These are phyloP conservation scores for Acanthosoma haemorrhoidale DNA, from an alignment of 2,888 invertebrate genomes.

Conservation along the genomic window DNA sequence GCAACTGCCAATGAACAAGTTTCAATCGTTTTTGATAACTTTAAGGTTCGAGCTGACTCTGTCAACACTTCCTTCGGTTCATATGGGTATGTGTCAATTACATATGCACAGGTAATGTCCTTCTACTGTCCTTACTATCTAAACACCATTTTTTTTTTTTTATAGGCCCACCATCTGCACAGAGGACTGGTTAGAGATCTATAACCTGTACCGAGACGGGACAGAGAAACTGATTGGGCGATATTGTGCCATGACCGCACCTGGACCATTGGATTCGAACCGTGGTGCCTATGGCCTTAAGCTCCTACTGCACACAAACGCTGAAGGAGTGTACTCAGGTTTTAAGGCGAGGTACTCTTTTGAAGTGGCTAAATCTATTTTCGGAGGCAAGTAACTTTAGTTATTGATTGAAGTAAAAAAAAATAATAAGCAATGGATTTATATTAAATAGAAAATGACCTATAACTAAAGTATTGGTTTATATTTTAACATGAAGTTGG, in stretches of 20 bases:
- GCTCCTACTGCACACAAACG: slow-evolving; percentile 82
- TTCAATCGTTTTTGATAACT: slow-evolving; percentile 84
- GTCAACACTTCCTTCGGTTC: slow-evolving; percentile 70
- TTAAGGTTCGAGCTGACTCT: slow-evolving; percentile 78
- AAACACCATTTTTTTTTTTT: not conserved
- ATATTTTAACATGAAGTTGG: too few relatives aligned
- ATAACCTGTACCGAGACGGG: slow-evolving; percentile 78
- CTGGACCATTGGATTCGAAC: slow-evolving; percentile 91
- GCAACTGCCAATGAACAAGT: slow-evolving; percentile 85
- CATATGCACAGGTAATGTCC: not conserved
- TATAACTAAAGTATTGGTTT: too few relatives aligned
- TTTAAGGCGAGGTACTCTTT: slow-evolving; percentile 95
- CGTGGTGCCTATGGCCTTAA: slow-evolving; percentile 82
- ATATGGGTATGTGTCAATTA: slow-evolving; percentile 58
- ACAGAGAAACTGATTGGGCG: slow-evolving; percentile 80
- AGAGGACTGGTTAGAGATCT: slow-evolving; percentile 92
- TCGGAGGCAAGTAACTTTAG: slow-evolving; percentile 54
- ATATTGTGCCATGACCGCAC: slow-evolving; percentile 85
- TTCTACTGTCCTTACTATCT: not conserved
- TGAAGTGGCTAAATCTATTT: slow-evolving; percentile 79
- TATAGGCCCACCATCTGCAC: slow-evolving; percentile 68
- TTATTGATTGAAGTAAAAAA: too few relatives aligned
- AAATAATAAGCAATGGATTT: too few relatives aligned
- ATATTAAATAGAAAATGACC: too few relatives aligned
- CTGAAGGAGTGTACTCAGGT: slow-evolving; percentile 82